Conservation (phyloP, 2,888 invertebrate genomes). For the Boloria euphrosyne region DNA sequence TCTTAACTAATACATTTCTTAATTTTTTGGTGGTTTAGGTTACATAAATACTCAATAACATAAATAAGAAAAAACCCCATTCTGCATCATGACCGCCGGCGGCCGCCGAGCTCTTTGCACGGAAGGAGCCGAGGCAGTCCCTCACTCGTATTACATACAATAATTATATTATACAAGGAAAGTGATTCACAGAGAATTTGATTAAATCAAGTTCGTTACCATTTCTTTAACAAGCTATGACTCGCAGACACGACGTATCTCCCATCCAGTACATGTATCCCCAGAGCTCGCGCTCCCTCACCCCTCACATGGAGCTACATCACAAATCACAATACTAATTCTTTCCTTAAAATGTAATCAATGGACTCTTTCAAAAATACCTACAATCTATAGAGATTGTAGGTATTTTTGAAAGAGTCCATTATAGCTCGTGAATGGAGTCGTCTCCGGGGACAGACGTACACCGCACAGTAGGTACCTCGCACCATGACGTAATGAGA, state of each 20-base stretch:
- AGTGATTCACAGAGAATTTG: conserved; percentile 12
- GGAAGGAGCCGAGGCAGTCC: not conserved
- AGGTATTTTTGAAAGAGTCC: too few relatives aligned
- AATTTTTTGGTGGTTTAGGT: too few relatives aligned
- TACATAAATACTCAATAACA: too few relatives aligned
- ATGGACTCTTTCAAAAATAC: conserved; percentile 15
- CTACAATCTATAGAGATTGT: conserved; percentile 10
- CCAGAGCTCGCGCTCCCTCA: not conserved
- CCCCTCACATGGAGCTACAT: not conserved
- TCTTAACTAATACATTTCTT: not conserved
- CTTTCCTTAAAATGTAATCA: conserved; percentile 3
- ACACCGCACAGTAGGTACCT: not conserved
- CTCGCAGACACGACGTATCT: not conserved
- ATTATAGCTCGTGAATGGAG: too few relatives aligned
- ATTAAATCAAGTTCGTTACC: conserved; percentile 13
- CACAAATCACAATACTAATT: conserved; percentile 8
- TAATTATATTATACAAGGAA: conserved; percentile 3
- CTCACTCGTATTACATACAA: not conserved
- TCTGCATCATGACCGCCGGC: too few relatives aligned
- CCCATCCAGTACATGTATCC: conserved; percentile 5
- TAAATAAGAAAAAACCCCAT: too few relatives aligned
- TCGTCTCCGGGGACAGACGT: not conserved
- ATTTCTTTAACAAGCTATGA: not conserved
- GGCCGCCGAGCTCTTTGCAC: not conserved
- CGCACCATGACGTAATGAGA: not conserved